phyloP scores from a whole-genome alignment of 2,113 vertebrate genomes.

The Colossoma macropomum region DNA sequence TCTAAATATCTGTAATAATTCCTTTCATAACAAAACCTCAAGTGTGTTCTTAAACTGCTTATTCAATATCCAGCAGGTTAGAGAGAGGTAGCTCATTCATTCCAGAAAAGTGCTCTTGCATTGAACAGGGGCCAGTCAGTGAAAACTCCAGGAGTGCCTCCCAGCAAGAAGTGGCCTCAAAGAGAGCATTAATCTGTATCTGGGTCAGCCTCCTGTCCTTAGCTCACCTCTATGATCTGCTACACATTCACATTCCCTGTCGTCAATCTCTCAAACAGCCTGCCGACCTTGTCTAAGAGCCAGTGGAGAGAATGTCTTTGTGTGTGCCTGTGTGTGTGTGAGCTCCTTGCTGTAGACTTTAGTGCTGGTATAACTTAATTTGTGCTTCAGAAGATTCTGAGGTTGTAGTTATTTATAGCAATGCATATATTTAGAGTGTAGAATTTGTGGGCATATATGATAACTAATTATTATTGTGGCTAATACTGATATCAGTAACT shows the following conservation, averaged over 20 bases:
- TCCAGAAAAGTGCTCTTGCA: conserved; percentile 24
- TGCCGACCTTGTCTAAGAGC: background rate
- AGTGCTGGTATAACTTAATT: background rate
- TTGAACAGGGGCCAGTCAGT: conserved; percentile 37
- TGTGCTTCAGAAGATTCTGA: background rate
- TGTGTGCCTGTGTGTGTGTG: background rate
- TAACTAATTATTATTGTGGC: too few species aligned
- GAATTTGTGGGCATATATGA: too few species aligned
- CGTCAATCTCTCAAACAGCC: conserved; percentile 24
- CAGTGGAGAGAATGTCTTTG: conserved; percentile 7
- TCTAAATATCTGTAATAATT: background rate
- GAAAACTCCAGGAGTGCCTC: conserved; percentile 20
- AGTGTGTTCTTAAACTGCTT: background rate
- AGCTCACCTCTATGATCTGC: conserved; percentile 40
- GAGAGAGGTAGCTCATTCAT: conserved; percentile 40
- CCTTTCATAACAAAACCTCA: background rate
- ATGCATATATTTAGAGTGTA: too few species aligned
- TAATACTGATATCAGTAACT: too few species aligned
- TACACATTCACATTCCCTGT: conserved; percentile 25
- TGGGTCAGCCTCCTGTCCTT: conserved; percentile 55
- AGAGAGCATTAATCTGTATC: conserved; percentile 36
- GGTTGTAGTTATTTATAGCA: background rate
- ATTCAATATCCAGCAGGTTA: background rate
- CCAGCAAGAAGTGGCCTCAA: conserved; percentile 40
- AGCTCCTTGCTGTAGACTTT: background rate